Evolutionary conservation across 2,888 invertebrate genomes (phyloP).

Genomic region (Acronicta aceris): DNA sequence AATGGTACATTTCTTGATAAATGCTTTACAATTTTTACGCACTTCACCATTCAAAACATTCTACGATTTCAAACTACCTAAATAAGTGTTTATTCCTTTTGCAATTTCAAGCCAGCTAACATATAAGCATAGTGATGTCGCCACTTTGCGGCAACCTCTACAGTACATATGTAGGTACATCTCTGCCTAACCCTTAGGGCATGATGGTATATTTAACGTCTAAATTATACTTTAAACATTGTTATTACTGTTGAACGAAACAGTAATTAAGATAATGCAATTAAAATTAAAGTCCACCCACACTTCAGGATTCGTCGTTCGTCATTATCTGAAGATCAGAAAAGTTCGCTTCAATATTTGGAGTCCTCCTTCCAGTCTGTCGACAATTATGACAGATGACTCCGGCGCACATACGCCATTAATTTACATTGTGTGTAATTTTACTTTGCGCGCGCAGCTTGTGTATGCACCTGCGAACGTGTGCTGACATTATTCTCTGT

Average conservation of each 20-base stretch:
- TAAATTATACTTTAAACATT: not conserved
- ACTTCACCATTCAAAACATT: too few species aligned
- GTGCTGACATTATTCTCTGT: conserved; percentile 66
- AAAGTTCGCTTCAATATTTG: conserved; percentile 13
- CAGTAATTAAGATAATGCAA: conserved; percentile 2
- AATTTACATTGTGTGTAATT: conserved; percentile 61
- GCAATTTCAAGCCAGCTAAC: too few species aligned
- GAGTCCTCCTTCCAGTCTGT: conserved; percentile 29
- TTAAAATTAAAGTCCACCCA: conserved; percentile 3
- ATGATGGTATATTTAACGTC: not conserved
- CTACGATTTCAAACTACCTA: too few species aligned
- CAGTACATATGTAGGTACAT: too few species aligned
- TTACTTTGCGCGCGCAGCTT: conserved; percentile 66
- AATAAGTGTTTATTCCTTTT: too few species aligned
- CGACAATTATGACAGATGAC: conserved; percentile 54
- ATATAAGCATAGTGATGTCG: too few species aligned
- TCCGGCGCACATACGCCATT: conserved; percentile 38
- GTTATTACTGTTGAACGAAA: too few species aligned
- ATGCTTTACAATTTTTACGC: too few species aligned
- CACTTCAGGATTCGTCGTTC: not conserved
- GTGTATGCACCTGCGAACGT: conserved; percentile 68
- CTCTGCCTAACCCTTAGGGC: not conserved
- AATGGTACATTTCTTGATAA: too few species aligned
- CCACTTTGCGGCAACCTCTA: too few species aligned
- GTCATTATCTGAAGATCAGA: conserved; percentile 11